A percentile compares a stretch with the other conserved stretches of the same genome.
Evolutionary conservation across 2,888 invertebrate genomes (phyloP).

Genomic region (Mayetiola destructor): DNA sequence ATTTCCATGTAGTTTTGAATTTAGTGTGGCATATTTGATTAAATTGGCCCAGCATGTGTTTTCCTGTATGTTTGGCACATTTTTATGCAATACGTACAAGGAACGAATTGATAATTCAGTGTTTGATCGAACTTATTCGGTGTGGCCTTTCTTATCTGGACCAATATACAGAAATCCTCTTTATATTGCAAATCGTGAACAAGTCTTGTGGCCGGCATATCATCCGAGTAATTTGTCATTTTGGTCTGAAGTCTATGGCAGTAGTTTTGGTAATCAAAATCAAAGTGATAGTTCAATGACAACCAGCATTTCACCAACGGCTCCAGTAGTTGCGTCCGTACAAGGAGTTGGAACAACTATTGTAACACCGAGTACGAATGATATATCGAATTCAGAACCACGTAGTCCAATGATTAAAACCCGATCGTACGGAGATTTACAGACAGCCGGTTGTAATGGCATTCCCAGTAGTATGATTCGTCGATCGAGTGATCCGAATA

Average conservation of each 20-base stretch:
- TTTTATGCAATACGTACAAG: slow-evolving; percentile 74
- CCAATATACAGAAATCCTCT: slow-evolving; percentile 75
- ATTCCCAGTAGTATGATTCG: slow-evolving; percentile 43
- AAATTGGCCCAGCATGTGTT: slow-evolving; percentile 91
- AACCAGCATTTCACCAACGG: slow-evolving; percentile 20
- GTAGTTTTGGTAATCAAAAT: slow-evolving; percentile 38
- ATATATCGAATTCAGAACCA: background rate
- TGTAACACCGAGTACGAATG: slow-evolving; percentile 14
- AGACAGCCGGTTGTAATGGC: slow-evolving; percentile 41
- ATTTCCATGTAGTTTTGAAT: slow-evolving; percentile 89
- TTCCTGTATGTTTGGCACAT: slow-evolving; percentile 93
- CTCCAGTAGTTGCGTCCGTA: slow-evolving; percentile 14
- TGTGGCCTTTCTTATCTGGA: slow-evolving; percentile 74
- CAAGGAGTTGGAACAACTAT: background rate
- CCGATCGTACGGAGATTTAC: slow-evolving; percentile 71
- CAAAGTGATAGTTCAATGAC: slow-evolving; percentile 29
- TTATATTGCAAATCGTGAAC: slow-evolving; percentile 44
- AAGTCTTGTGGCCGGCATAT: slow-evolving; percentile 70
- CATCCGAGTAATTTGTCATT: slow-evolving; percentile 67
- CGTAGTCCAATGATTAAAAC: slow-evolving; percentile 52
- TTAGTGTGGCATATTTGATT: slow-evolving; percentile 82
- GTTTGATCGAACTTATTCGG: slow-evolving; percentile 57
- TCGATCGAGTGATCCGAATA: slow-evolving; percentile 72
- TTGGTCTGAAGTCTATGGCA: slow-evolving; percentile 77
- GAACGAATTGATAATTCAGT: slow-evolving; percentile 53